phyloP scores from a whole-genome alignment of 2,113 vertebrate species.

The Odocoileus hemionus region DNA sequence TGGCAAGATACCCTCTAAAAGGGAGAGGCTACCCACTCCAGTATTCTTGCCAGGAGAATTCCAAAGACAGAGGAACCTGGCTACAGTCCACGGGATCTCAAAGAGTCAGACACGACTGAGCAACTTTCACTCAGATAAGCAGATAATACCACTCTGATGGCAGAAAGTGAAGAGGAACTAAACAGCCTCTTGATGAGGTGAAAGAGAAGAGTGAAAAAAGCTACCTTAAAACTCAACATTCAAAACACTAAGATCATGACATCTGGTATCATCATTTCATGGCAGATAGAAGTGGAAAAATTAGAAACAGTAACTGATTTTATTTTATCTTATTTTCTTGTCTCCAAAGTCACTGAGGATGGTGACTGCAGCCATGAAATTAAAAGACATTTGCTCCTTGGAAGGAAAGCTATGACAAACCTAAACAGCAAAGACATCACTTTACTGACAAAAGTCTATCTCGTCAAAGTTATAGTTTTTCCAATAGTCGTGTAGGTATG shows the following conservation, averaged over 20 bases:
- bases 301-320: neutral
- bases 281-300: neutral
- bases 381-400: neutral
- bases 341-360: neutral
- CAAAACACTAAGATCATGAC: neutral
- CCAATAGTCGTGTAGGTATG: fast-evolving
- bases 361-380: neutral
- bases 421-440: neutral
- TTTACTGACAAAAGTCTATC: neutral
- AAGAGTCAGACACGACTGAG: neutral
- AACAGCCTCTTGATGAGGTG: neutral
- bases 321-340: neutral
- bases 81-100: neutral
- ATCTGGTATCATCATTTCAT: neutral
- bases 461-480: neutral
- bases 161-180: neutral
- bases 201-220: neutral
- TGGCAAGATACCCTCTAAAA: neutral
- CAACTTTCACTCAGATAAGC: neutral
- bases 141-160: neutral
- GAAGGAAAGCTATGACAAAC: neutral
- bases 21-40: neutral
- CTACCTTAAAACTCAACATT: neutral
- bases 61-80: neutral
- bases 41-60: neutral